These are phyloP conservation scores for Nomia melanderi DNA, from an alignment of 1,140 invertebrate species.

Conservation along the genomic window DNA sequence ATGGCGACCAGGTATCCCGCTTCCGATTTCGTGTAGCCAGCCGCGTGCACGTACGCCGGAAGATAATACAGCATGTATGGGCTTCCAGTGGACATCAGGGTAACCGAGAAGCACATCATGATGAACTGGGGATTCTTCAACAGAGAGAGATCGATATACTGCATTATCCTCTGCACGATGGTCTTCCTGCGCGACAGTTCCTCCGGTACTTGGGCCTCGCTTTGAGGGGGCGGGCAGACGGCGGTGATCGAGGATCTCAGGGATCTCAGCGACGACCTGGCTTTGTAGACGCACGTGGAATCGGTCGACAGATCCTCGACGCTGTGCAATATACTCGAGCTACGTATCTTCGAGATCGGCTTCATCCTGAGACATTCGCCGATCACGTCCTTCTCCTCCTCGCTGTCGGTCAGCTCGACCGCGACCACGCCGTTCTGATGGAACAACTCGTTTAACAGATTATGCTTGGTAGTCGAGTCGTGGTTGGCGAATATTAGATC, in stretches of 20 bases:
- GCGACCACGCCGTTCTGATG: constrained; percentile 78
- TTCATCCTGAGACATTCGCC: constrained; percentile 82
- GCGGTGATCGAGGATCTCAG: constrained; percentile 70
- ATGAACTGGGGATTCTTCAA: constrained; percentile 87
- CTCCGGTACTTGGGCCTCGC: constrained; percentile 20
- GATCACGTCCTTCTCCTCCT: constrained; percentile 83
- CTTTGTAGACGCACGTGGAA: constrained; percentile 88
- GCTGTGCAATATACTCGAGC: constrained; percentile 86
- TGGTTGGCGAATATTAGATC: constrained; percentile 82
- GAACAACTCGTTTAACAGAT: constrained; percentile 83
- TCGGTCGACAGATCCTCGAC: constrained; percentile 88
- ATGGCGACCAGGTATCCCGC: constrained; percentile 87
- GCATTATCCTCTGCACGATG: constrained; percentile 75
- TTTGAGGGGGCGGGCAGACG: constrained; percentile 69
- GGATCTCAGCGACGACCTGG: constrained; percentile 79
- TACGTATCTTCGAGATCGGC: constrained; percentile 84
- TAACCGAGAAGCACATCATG: constrained; percentile 86
- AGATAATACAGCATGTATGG: constrained; percentile 89
- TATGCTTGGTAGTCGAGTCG: constrained; percentile 77
- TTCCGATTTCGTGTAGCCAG: constrained; percentile 86
- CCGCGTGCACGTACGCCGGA: constrained; percentile 86
- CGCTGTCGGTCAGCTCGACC: constrained; percentile 80
- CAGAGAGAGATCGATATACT: constrained; percentile 85
- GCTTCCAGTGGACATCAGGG: constrained; percentile 88
- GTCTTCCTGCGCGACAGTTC: constrained; percentile 62